These are phyloP conservation scores for Monarcha castaneiventris DNA, from an alignment of 2,113 vertebrate genomes.

Conservation along the genomic window DNA sequence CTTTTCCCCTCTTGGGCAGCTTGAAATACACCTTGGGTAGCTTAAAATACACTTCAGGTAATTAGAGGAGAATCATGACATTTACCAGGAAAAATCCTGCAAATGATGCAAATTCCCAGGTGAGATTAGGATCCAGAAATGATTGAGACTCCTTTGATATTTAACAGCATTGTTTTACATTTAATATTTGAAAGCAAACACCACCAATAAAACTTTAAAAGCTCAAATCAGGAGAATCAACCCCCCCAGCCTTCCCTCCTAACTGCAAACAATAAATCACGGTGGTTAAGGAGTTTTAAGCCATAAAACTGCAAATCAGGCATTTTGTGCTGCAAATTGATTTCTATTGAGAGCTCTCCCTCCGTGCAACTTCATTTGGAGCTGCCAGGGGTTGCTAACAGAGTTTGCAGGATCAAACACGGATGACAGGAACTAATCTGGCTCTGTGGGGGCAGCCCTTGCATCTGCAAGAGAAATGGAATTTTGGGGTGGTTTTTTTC, in stretches of 20 bases:
- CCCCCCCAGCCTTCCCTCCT: not conserved
- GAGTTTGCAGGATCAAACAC: not conserved
- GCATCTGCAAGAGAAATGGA: not conserved
- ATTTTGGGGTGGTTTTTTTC: not conserved
- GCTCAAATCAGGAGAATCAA: not conserved
- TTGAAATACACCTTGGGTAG: not conserved
- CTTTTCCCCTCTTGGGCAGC: not conserved
- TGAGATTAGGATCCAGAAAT: not conserved
- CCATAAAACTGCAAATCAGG: slow-evolving; percentile 61
- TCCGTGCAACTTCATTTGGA: slow-evolving; percentile 33
- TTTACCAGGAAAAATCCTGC: not conserved
- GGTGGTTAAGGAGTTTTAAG: slow-evolving; percentile 25
- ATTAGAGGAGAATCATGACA: not conserved
- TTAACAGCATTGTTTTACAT: not conserved
- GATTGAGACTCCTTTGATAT: not conserved
- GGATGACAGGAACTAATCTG: slow-evolving; percentile 16
- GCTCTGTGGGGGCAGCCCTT: not conserved
- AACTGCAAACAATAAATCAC: slow-evolving; percentile 33
- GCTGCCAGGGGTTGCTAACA: not conserved
- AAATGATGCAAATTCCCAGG: not conserved
- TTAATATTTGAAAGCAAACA: not conserved
- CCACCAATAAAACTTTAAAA: not conserved
- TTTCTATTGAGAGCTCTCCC: slow-evolving; percentile 39
- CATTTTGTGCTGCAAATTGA: slow-evolving; percentile 45
- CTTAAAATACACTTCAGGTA: not conserved